Evolutionary conservation across 1,140 invertebrate species (phyloP), one percentile per base, ranked within the genome.

Genomic region (Ditylenchus dipsaci): DNA sequence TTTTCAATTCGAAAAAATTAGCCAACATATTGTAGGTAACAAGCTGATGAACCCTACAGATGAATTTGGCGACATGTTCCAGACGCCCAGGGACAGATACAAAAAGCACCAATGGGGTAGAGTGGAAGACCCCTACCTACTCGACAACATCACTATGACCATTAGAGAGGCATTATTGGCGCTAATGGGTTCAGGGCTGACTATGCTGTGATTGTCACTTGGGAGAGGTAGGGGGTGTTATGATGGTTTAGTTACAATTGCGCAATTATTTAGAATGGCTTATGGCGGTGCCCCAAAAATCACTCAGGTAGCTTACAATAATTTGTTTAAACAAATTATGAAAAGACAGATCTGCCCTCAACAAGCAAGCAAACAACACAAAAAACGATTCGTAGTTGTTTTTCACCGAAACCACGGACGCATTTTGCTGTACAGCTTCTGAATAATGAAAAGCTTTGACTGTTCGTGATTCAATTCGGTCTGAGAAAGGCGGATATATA

Each of bases 161-260:
- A 90, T 95, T 56, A 87, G 91, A 21, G 88, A 91, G 74, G 91
- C 1, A 91, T 95, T 47, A 90, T 95, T 30, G 93, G 93, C 0
- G 88, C 93, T 0, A 90, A 92, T 29, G 89, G 89, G 0, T 96
- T 95, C 83, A 86, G 80, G 21, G 92, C 93, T 0, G 93, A 93
- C 80, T 92, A 95, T 78, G 90, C 89, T 1, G 86, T 91, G 47
- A 91, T 94, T 74, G 87, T 91, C n/a, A 96, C 93, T 0, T 96
- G 93, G 93, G 93, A 92, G 83, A 95, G 33, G 33, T 38, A 5
- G 33, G 33, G 11, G 3, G 11, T n/a, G n/a, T n/a, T n/a, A n/a
- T n/a, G n/a, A n/a, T n/a, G n/a, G n/a, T n/a, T n/a, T n/a, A n/a
- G n/a, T n/a, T 95, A 81, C n/a, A n/a, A n/a, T n/a, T n/a, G n/a